Percentiles rank a stretch among this genome's conserved stretches.
phyloP scores from a whole-genome alignment of 2,113 vertebrate species.

The Pelusios castaneus region DNA sequence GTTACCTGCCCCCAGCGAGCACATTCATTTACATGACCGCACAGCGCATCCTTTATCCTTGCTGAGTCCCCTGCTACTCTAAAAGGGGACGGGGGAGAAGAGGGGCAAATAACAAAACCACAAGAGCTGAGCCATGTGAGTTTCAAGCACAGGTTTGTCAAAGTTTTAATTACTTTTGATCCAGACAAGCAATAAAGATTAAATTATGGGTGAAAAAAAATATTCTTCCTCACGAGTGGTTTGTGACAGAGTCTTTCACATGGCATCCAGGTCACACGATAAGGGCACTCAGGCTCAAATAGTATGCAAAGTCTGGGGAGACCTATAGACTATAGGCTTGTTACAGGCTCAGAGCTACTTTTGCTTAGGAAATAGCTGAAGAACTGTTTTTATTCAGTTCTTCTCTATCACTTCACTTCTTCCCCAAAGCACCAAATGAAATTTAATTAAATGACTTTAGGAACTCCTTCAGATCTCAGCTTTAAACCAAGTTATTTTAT shows the following conservation, averaged over 20 bases:
- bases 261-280: neutral
- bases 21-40: neutral
- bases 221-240: neutral
- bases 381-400: neutral
- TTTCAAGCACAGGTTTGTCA: neutral
- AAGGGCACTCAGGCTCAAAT: neutral
- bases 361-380: neutral
- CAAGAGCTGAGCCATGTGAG: neutral
- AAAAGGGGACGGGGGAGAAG: neutral
- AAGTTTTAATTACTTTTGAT: too few relatives aligned
- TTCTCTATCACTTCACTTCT: neutral
- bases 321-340: neutral
- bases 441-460: neutral
- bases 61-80: neutral
- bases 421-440: neutral
- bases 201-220: too few relatives aligned
- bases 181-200: too few relatives aligned
- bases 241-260: neutral
- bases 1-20: neutral
- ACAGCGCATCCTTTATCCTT: neutral
- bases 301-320: neutral
- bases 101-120: neutral
- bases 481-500: neutral
- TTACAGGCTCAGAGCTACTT: neutral
- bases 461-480: neutral